A percentile compares a stretch with the other conserved stretches of the same genome.
Evolutionary conservation across 2,888 invertebrate species (phyloP).

Genomic region (Pilophorus perplexus): DNA sequence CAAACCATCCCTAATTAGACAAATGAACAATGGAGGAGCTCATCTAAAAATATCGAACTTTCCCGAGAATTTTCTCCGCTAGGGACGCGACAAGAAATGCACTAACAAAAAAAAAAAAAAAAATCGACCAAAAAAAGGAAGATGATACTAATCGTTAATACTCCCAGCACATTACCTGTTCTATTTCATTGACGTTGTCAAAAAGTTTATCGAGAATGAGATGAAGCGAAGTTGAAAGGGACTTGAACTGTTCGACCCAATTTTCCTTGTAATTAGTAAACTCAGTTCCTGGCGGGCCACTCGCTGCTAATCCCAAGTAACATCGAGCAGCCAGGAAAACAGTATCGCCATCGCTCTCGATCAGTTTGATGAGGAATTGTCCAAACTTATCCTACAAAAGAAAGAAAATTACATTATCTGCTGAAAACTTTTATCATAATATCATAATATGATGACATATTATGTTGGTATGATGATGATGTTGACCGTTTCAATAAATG

Average conservation of each 20-base stretch:
- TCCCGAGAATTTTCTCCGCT: too few species aligned
- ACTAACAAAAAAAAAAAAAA: too few species aligned
- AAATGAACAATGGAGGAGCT: not conserved
- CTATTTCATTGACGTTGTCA: constrained; percentile 34
- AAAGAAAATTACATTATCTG: not conserved
- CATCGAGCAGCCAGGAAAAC: constrained; percentile 26
- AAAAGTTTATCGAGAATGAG: constrained; percentile 31
- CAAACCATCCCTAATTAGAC: not conserved
- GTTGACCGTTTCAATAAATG: too few species aligned
- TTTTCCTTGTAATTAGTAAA: constrained; percentile 18
- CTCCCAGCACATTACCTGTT: too few species aligned
- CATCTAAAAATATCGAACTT: too few species aligned
- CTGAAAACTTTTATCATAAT: not conserved
- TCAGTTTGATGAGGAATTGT: constrained; percentile 19
- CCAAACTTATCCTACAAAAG: constrained; percentile 27
- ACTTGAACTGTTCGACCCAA: constrained; percentile 32
- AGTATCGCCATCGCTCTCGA: not conserved
- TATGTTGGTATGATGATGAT: too few species aligned
- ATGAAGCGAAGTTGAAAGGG: constrained; percentile 33
- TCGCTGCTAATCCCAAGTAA: constrained; percentile 18
- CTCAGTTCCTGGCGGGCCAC: constrained; percentile 33
- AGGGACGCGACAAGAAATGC: too few species aligned
- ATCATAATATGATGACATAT: not conserved
- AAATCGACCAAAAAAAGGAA: not conserved
- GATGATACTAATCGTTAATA: too few species aligned